These are phyloP conservation scores for Plecotus auritus DNA, from an alignment of 2,113 vertebrate genomes.

Conservation along the genomic window DNA sequence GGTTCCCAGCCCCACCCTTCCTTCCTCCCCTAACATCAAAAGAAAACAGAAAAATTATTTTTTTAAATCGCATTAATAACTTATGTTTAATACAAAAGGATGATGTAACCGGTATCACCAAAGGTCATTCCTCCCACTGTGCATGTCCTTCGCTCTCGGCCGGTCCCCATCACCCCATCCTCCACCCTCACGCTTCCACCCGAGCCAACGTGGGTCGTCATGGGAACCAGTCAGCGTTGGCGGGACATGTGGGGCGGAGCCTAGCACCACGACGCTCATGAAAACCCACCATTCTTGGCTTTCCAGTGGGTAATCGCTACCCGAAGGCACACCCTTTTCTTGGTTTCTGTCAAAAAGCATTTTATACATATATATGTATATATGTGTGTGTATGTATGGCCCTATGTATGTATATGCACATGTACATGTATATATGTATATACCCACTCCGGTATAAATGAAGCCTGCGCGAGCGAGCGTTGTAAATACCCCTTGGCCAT, in stretches of 20 bases:
- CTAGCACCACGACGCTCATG: conserved; percentile 41
- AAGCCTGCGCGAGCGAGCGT: conserved; percentile 81
- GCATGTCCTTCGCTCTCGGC: conserved; percentile 39
- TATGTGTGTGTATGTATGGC: conserved; percentile 76
- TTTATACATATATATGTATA: conserved; percentile 83
- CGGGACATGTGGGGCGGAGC: conserved; percentile 50
- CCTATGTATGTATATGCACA: conserved; percentile 68
- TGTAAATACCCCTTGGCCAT: conserved; percentile 86
- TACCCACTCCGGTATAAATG: conserved; percentile 83
- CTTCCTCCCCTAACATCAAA: conserved; percentile 73
- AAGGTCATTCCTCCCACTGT: conserved; percentile 80
- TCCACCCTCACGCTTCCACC: conserved; percentile 51
- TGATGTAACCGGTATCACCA: conserved; percentile 84
- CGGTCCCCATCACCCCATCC: background rate
- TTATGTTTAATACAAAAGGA: conserved; percentile 85
- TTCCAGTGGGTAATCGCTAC: conserved; percentile 72
- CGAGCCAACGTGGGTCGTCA: conserved; percentile 14
- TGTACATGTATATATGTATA: conserved; percentile 76
- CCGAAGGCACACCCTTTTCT: conserved; percentile 75
- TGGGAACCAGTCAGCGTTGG: conserved; percentile 46
- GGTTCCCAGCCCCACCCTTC: background rate
- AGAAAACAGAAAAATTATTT: conserved; percentile 86
- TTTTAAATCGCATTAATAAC: conserved; percentile 84
- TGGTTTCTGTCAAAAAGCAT: conserved; percentile 76
- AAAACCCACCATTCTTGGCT: conserved; percentile 68